These are phyloP conservation scores for Tetragonisca angustula DNA, from an alignment of 2,888 invertebrate genomes.

Conservation along the genomic window DNA sequence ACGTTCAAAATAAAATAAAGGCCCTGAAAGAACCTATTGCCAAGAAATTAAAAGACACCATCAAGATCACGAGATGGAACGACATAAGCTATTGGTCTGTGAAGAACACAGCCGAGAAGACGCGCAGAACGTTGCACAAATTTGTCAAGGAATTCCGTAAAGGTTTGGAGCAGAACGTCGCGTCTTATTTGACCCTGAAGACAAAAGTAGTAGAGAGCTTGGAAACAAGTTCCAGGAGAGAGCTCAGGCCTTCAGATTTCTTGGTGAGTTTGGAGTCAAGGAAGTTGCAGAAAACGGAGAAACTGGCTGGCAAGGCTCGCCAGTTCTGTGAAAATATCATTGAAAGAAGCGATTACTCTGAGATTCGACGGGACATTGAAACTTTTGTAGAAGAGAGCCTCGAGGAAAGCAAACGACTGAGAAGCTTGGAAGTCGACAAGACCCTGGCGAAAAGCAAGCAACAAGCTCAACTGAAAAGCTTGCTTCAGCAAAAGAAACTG, in stretches of 20 bases:
- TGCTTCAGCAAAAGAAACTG: conserved; percentile 93
- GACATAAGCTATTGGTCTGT: conserved; percentile 98
- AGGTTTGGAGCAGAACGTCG: conserved; percentile 78
- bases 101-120: conserved; percentile 94
- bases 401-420: conserved; percentile 89
- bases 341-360: conserved; percentile 86
- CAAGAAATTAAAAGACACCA: conserved; percentile 95
- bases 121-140: conserved; percentile 94
- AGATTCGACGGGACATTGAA: conserved; percentile 88
- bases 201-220: conserved; percentile 61
- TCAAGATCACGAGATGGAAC: conserved; percentile 97
- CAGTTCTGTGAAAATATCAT: conserved; percentile 88
- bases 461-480: conserved; percentile 91
- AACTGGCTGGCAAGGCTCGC: conserved; percentile 87
- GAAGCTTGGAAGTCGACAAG: conserved; percentile 86
- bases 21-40: conserved; percentile 92
- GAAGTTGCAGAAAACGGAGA: conserved; percentile 83
- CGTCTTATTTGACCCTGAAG: conserved; percentile 79
- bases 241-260: conserved; percentile 14
- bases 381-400: conserved; percentile 88
- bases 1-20: conserved; percentile 88
- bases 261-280: conserved; percentile 52
- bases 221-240: neutral
- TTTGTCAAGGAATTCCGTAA: conserved; percentile 94
- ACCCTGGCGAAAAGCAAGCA: conserved; percentile 89